phyloP scores from a whole-genome alignment of 2,797 vertebrate genomes.

The Sebastes iracundus region DNA sequence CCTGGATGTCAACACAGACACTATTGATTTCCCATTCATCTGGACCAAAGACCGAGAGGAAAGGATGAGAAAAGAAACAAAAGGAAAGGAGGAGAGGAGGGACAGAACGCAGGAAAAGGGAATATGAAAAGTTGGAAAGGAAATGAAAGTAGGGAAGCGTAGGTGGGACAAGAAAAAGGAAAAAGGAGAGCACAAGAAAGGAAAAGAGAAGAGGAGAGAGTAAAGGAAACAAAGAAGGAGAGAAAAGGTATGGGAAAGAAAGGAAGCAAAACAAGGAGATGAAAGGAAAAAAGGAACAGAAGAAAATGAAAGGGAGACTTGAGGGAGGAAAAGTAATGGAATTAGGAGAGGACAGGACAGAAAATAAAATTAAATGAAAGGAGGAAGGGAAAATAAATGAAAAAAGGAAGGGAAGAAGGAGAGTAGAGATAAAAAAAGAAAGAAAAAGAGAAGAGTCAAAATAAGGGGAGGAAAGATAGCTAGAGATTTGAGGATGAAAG shows the following conservation, averaged over 20 bases:
- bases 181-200: background rate
- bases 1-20: conserved; percentile 64
- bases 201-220: background rate
- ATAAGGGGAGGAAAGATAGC: background rate
- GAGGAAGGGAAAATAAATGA: background rate
- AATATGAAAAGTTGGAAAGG: background rate
- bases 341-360: too few species aligned
- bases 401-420: background rate
- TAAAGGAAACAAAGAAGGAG: background rate
- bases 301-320: background rate
- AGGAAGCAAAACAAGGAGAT: background rate
- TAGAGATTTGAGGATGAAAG: background rate
- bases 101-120: background rate
- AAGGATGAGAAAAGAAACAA: background rate
- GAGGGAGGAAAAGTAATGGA: background rate
- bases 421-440: background rate
- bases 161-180: background rate
- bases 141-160: background rate
- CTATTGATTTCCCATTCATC: conserved; percentile 78
- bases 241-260: background rate
- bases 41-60: conserved; percentile 34
- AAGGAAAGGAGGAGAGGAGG: background rate
- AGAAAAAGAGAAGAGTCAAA: background rate
- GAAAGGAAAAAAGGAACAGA: background rate
- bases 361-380: background rate